Evolutionary conservation across 2,113 vertebrate species (phyloP), one percentile per base, ranked within the genome.

Genomic region (Vidua macroura): DNA sequence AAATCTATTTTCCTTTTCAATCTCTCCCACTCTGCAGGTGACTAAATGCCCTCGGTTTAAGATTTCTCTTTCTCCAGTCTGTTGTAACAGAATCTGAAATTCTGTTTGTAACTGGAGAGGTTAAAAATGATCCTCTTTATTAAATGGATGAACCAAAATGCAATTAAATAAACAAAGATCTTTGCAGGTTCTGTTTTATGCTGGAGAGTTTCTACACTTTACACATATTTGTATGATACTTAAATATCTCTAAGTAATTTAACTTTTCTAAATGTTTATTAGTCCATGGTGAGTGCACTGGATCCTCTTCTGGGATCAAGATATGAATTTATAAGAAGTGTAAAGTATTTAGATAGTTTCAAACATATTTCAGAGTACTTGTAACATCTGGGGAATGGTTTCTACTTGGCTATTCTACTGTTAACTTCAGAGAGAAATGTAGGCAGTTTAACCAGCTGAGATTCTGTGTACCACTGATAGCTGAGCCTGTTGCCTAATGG

Each of bases 241-340:
- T 96, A 93, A 94, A 91, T 94, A 95, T 86, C 77, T 95, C 82
- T 90, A 93, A 97, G 92, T 94, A 94, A 95, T 94, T 96, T 96
- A 95, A 95, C 62, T 94, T 96, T 95, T 92, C 93, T 96, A 96
- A 96, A 95, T 92, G 95, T 96, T 96, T 97, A 95, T 95, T 94
- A 97, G 84, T 95, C 93, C 88, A 69, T 88, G 90, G 93, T 92
- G 79, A 96, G 67, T 11, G 2, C 88, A 92, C 41, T 88, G 81
- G 79, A 86, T 88, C 88, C 73, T 91, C 94, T 97, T 88, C 55
- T 94, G 94, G 88, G 95, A 97, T 93, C 76, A 82, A 83, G 83
- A 93, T 85, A 95, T 86, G 78, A 97, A 96, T 97, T 94, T 92
- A 58, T 93, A 90, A 90, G 88, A 90, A 91, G 67, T 58, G 68